Evolutionary conservation across 2,113 vertebrate species (phyloP).

Genomic region (Notarius quadriscutis): DNA sequence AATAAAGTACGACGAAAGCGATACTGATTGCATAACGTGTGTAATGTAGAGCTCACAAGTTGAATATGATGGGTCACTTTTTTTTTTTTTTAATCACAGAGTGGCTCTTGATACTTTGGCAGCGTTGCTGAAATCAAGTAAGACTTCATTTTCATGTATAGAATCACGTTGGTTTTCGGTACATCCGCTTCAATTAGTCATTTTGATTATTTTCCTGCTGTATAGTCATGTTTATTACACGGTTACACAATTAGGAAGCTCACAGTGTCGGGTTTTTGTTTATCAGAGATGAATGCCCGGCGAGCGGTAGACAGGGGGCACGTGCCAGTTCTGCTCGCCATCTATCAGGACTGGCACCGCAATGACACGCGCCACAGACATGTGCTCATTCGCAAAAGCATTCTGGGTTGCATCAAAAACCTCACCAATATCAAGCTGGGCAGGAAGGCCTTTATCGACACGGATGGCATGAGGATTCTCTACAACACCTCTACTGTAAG

Average conservation of each 20-base stretch:
- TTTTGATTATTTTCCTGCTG: neutral
- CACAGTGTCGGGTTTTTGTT: neutral
- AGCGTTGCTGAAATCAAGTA: constrained; percentile 98
- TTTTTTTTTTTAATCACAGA: constrained; percentile 76
- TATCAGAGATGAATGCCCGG: constrained; percentile 88
- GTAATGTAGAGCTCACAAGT: neutral
- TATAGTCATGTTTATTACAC: neutral
- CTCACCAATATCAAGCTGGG: constrained; percentile 92
- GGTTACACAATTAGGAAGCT: neutral
- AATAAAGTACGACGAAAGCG: neutral
- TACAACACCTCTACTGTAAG: constrained; percentile 91
- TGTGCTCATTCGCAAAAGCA: constrained; percentile 90
- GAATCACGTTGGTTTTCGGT: neutral
- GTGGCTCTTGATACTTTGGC: constrained; percentile 94
- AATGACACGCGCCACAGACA: constrained; percentile 91
- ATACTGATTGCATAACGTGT: neutral
- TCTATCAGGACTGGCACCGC: constrained; percentile 94
- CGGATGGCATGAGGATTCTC: constrained; percentile 92
- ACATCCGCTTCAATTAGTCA: neutral
- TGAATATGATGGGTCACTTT: constrained; percentile 38
- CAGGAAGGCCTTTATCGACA: constrained; percentile 90
- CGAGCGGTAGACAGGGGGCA: constrained; percentile 88
- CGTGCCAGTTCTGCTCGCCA: constrained; percentile 81
- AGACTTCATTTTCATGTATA: constrained; percentile 62
- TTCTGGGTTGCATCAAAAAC: constrained; percentile 91